Conservation (phyloP, 2,113 vertebrate genomes). For the Crotalus tigris region DNA sequence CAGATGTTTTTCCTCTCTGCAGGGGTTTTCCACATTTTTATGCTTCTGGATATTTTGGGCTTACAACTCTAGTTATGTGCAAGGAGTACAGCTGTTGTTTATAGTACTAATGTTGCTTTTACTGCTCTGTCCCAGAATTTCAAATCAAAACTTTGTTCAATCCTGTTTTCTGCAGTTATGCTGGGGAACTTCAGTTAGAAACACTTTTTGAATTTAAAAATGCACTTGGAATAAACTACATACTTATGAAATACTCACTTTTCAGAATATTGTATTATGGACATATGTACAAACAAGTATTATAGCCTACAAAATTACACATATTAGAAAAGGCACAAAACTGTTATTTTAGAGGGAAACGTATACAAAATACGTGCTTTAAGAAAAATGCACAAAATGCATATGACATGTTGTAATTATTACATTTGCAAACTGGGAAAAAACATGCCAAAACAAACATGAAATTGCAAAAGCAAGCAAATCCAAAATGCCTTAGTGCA, state of each 20-base stretch:
- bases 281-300: background rate
- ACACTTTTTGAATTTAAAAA: background rate
- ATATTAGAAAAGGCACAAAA: background rate
- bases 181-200: background rate
- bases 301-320: background rate
- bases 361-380: background rate
- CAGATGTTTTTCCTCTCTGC: background rate
- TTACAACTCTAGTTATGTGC: background rate
- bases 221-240: background rate
- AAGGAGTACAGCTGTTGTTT: background rate
- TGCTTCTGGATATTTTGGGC: no score
- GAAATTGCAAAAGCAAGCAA: background rate
- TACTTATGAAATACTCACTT: background rate
- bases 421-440: background rate
- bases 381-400: background rate
- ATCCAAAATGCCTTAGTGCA: background rate
- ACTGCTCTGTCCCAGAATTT: background rate
- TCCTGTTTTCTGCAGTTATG: background rate
- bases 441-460: background rate
- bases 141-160: background rate
- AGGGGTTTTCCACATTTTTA: background rate
- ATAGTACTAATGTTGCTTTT: background rate
- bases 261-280: background rate
- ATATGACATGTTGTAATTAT: background rate
- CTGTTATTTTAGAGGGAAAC: background rate